These are phyloP conservation scores for Alcis repandata DNA, from an alignment of 2,888 invertebrate species.

Conservation along the genomic window DNA sequence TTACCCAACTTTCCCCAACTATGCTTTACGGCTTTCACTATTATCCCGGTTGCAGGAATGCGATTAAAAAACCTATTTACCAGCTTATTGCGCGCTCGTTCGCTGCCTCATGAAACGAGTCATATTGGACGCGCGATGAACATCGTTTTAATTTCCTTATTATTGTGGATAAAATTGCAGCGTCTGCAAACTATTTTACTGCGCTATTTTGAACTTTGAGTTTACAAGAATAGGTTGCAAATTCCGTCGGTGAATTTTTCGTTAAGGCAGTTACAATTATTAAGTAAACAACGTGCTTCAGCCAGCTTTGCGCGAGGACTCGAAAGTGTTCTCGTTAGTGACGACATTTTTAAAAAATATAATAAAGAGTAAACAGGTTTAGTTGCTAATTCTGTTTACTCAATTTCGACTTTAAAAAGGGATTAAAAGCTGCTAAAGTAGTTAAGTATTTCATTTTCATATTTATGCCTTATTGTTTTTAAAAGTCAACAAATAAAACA, in stretches of 20 bases:
- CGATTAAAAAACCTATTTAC: conserved; percentile 36
- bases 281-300: conserved; percentile 29
- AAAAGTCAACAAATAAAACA: too few relatives aligned
- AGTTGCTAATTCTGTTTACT: not conserved
- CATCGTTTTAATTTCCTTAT: conserved; percentile 45
- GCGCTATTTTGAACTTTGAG: conserved; percentile 12
- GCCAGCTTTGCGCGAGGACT: conserved; percentile 21
- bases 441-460: not conserved
- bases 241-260: not conserved
- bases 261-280: conserved; percentile 29
- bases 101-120: conserved; percentile 22
- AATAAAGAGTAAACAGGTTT: not conserved
- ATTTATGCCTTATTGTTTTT: too few relatives aligned
- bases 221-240: not conserved
- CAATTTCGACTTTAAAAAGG: too few relatives aligned
- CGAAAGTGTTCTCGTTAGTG: conserved; percentile 23
- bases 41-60: conserved; percentile 3
- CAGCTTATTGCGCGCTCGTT: conserved; percentile 35
- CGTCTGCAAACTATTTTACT: not conserved
- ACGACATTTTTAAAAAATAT: conserved; percentile 18
- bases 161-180: conserved; percentile 34
- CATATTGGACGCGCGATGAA: conserved; percentile 37
- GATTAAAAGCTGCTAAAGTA: not conserved
- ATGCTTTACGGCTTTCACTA: not conserved
- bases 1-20: not conserved